Conservation (phyloP, 2,113 vertebrate genomes). For the Epinephelus moara region DNA sequence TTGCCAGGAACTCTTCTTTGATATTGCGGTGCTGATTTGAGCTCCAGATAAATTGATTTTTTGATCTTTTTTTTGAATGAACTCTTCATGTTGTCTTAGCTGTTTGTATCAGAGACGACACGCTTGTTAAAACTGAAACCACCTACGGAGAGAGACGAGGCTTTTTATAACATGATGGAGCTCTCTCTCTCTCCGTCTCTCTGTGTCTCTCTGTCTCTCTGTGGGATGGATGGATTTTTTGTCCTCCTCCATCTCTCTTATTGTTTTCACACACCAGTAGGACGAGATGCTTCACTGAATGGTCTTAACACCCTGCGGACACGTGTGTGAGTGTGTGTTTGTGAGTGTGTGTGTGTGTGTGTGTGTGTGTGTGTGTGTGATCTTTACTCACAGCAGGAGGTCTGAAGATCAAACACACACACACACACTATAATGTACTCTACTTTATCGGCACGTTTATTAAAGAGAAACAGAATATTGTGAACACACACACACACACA, state of each 20-base stretch:
- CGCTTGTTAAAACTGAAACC: slow-evolving; percentile 57
- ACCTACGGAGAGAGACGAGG: slow-evolving; percentile 51
- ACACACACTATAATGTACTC: slow-evolving; percentile 30
- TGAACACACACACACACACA: slow-evolving; percentile 12
- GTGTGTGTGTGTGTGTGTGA: slow-evolving; percentile 44
- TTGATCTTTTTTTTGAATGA: slow-evolving; percentile 20
- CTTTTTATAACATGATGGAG: slow-evolving; percentile 57
- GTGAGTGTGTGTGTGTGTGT: slow-evolving; percentile 30
- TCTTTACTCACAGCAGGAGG: slow-evolving; percentile 44
- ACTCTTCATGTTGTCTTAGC: slow-evolving; percentile 47
- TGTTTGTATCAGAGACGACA: slow-evolving; percentile 20
- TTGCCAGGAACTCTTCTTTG: too few relatives aligned
- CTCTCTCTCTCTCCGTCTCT: slow-evolving; percentile 1
- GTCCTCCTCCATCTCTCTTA: slow-evolving; percentile 73
- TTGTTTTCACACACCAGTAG: slow-evolving; percentile 74
- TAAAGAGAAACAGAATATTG: slow-evolving; percentile 30
- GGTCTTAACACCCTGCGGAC: slow-evolving; percentile 62
- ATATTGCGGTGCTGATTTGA: too few relatives aligned
- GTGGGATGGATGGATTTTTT: slow-evolving; percentile 73
- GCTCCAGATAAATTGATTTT: too few relatives aligned
- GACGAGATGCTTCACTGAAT: slow-evolving; percentile 72
- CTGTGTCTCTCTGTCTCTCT: slow-evolving; percentile 39
- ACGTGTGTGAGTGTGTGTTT: slow-evolving; percentile 13
- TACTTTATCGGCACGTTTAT: slow-evolving; percentile 36
- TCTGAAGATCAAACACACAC: slow-evolving; percentile 29